These are phyloP conservation scores for Geopemphigus sp. DNA, from an alignment of 1,140 invertebrate genomes.

Conservation along the genomic window DNA sequence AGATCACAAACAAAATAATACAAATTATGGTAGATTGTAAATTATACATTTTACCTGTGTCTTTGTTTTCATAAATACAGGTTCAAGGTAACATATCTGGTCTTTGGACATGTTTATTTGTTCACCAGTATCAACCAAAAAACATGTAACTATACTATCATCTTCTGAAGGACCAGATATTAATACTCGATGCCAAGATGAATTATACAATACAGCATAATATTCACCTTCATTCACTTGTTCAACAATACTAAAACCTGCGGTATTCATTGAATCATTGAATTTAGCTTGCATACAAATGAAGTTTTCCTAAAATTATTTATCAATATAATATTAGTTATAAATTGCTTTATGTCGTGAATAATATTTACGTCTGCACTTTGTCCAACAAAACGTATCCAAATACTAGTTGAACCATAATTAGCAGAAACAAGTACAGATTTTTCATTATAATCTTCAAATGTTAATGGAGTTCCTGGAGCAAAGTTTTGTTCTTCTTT, in stretches of 20 bases:
- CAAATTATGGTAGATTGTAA: background rate
- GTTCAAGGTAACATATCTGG: constrained; percentile 32
- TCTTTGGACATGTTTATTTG: constrained; percentile 25
- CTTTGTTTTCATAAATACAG: constrained; percentile 31
- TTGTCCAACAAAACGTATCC: constrained; percentile 22
- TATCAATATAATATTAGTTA: background rate
- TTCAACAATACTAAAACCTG: constrained; percentile 5
- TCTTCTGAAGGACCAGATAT: background rate
- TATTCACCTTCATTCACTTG: constrained; percentile 14
- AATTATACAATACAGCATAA: constrained; percentile 33
- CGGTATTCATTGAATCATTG: constrained; percentile 27
- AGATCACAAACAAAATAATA: too few relatives aligned
- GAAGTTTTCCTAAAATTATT: constrained; percentile 26
- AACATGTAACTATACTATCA: constrained; percentile 15
- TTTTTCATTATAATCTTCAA: constrained; percentile 21
- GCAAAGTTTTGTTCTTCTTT: constrained; percentile 8
- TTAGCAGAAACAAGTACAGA: constrained; percentile 39
- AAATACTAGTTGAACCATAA: constrained; percentile 21
- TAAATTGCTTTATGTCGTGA: background rate
- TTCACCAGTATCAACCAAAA: constrained; percentile 22
- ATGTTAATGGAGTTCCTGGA: background rate
- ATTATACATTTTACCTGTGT: constrained; percentile 7
- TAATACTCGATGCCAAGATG: constrained; percentile 36
- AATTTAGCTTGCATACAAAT: constrained; percentile 36
- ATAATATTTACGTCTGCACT: constrained; percentile 22